A percentile compares a stretch with the other conserved stretches of the same genome.
Evolutionary conservation across 1,140 invertebrate genomes (phyloP).

Genomic region (Aporrectodea caliginosa): DNA sequence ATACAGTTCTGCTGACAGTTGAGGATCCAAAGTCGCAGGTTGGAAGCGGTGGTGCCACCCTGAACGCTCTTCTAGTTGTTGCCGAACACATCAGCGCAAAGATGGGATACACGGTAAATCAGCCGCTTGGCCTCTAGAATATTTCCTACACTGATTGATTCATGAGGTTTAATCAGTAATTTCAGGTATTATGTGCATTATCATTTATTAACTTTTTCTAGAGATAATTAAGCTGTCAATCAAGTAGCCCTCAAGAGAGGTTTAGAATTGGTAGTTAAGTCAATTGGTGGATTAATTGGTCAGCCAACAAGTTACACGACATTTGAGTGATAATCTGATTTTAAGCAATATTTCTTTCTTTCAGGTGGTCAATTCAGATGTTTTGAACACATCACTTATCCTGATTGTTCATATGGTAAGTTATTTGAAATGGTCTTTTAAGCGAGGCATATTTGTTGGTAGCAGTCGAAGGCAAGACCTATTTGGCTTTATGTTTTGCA

Average conservation of each 20-base stretch:
- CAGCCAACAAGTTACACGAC: too few species aligned
- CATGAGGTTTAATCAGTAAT: neutral
- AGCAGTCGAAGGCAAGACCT: too few species aligned
- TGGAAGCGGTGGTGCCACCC: conserved; percentile 60
- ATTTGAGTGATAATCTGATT: too few species aligned
- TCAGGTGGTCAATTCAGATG: conserved; percentile 56
- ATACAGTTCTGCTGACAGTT: conserved; percentile 50
- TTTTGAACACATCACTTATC: conserved; percentile 53
- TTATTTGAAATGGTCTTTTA: too few species aligned
- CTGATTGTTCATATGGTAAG: conserved; percentile 57
- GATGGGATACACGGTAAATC: conserved; percentile 54
- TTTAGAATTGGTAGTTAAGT: too few species aligned
- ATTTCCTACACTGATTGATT: conserved; percentile 13
- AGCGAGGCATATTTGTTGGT: too few species aligned
- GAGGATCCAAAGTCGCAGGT: conserved; percentile 56
- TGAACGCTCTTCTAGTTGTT: conserved; percentile 59
- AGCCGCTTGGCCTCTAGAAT: too few species aligned
- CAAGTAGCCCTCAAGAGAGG: too few species aligned
- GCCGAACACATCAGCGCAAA: conserved; percentile 57
- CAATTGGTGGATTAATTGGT: too few species aligned
- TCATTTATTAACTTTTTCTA: neutral
- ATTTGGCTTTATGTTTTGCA: too few species aligned
- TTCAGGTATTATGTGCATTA: neutral
- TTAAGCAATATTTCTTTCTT: conserved; percentile 36
- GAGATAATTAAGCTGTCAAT: neutral